Evolutionary conservation across 1,140 invertebrate species (phyloP).

Genomic region (Helicoverpa armigera): DNA sequence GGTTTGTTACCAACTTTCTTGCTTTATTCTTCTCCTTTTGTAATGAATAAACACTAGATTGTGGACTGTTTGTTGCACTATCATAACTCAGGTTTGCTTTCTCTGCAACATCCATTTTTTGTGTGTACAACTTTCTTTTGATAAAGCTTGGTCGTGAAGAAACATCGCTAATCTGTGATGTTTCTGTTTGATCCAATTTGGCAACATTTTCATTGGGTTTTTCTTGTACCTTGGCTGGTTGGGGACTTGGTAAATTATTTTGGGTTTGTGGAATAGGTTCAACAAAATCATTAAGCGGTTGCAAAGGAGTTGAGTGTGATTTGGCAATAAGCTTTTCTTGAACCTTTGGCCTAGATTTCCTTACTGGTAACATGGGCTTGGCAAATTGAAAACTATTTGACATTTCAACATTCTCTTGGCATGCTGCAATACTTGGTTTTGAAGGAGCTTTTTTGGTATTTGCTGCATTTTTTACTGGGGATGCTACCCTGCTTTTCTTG

Average conservation of each 20-base stretch:
- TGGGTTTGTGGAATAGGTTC: slow-evolving; percentile 20
- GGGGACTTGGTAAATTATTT: slow-evolving; percentile 32
- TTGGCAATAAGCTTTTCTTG: slow-evolving; percentile 61
- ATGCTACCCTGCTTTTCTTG: slow-evolving; percentile 58
- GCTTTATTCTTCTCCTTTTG: slow-evolving; percentile 76
- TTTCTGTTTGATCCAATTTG: slow-evolving; percentile 45
- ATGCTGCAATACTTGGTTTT: slow-evolving; percentile 35
- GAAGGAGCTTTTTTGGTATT: slow-evolving; percentile 31
- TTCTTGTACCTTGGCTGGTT: slow-evolving; percentile 42
- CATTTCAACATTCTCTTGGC: slow-evolving; percentile 39
- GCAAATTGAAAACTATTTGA: slow-evolving; percentile 69
- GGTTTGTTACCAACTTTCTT: slow-evolving; percentile 74
- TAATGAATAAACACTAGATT: slow-evolving; percentile 60
- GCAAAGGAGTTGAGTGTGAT: background rate
- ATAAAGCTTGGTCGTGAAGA: slow-evolving; percentile 80
- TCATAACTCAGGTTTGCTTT: slow-evolving; percentile 68
- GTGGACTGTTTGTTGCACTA: slow-evolving; percentile 65
- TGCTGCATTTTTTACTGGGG: slow-evolving; percentile 42
- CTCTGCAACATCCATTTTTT: slow-evolving; percentile 76
- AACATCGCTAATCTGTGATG: slow-evolving; percentile 61
- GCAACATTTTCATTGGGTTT: slow-evolving; percentile 43
- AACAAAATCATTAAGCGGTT: slow-evolving; percentile 25
- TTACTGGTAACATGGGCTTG: slow-evolving; percentile 69
- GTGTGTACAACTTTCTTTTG: slow-evolving; percentile 80
- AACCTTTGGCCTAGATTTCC: slow-evolving; percentile 56